Base-by-base conservation (phyloP, 2,888 invertebrate genomes). In the Lacanobia wlatinum region DNA sequence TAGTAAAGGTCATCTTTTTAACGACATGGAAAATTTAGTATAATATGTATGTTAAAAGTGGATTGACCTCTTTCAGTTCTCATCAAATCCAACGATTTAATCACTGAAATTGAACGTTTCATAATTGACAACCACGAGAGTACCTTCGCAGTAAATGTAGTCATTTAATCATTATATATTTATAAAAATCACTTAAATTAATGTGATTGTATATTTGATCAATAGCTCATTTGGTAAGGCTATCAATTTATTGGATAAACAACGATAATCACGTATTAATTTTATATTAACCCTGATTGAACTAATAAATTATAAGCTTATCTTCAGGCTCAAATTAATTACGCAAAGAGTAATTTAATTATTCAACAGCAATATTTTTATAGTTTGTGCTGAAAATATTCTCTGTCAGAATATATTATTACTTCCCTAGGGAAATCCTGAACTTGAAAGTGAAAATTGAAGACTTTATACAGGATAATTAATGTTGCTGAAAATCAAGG, bases 191-290 rank as follows among this genome's bases (percentile, higher is more conserved):
- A 52, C 34, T 56, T 28, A 14, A 56, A 61, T 52, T 28, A 40
- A 62, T 58, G 12, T 38, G 34, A 16, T 55, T 50, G 10, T 43
- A 43, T 66, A 38, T 58, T 48, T 55, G n/a, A 67, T 68, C 40
- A 46, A 64, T 34, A 43, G 56, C n/a, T 55, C 55, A 60, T 79
- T 60, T 60, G 5, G 46, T 52, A 23, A 66, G 56, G 40, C 48
- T 56, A 46, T 58, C 63, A 55, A 60, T 63, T 59, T 70, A 78
- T 66, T 52, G 46, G 12, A 59, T 55, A 48, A 78, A 63, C 59
- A 16, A 53, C 34, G n/a, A 56, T 66, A 28, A 70, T 23, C 21
- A 43, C 21, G 4, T 53, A 67, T 73, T 62, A 59, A 66, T 65
- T 65, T 65, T 55, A 50, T 46, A 67, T 59, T 38, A 61, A 53